A percentile compares a stretch with the other conserved stretches of the same genome.
Conservation (phyloP, 2,888 invertebrate species). For the Hyppa rectilinea region DNA sequence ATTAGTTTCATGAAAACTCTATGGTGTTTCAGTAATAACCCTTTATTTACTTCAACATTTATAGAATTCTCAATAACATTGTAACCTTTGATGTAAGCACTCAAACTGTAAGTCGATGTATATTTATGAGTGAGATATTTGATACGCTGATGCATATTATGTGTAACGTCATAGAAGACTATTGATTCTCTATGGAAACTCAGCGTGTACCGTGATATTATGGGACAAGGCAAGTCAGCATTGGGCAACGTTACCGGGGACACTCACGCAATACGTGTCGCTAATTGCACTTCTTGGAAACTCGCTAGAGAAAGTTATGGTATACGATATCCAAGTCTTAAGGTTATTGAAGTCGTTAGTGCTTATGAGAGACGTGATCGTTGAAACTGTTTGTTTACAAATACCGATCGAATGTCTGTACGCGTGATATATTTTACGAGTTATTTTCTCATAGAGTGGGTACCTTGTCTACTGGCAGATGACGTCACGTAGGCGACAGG, state of each 20-base stretch:
- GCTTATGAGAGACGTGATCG: conserved; percentile 30
- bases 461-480: conserved; percentile 19
- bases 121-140: conserved; percentile 45
- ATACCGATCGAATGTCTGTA: conserved; percentile 38
- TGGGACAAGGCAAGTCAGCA: conserved; percentile 61
- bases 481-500: conserved; percentile 39
- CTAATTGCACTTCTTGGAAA: conserved; percentile 53
- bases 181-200: conserved; percentile 37
- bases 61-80: conserved; percentile 46
- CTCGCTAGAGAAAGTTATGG: conserved; percentile 59
- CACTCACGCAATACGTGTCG: conserved; percentile 52
- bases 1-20: conserved; percentile 52
- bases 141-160: conserved; percentile 19
- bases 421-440: conserved; percentile 45
- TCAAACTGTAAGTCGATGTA: conserved; percentile 32
- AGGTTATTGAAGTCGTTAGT: conserved; percentile 27
- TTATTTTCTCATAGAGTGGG: conserved; percentile 46
- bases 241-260: conserved; percentile 53
- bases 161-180: conserved; percentile 36
- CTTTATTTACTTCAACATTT: too few species aligned
- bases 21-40: too few species aligned
- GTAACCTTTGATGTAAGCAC: conserved; percentile 44
- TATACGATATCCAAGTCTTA: conserved; percentile 30
- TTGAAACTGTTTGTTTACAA: conserved; percentile 52
- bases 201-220: conserved; percentile 45